phyloP scores from a whole-genome alignment of 2,888 invertebrate genomes.

The Drosophila paramelanica region DNA sequence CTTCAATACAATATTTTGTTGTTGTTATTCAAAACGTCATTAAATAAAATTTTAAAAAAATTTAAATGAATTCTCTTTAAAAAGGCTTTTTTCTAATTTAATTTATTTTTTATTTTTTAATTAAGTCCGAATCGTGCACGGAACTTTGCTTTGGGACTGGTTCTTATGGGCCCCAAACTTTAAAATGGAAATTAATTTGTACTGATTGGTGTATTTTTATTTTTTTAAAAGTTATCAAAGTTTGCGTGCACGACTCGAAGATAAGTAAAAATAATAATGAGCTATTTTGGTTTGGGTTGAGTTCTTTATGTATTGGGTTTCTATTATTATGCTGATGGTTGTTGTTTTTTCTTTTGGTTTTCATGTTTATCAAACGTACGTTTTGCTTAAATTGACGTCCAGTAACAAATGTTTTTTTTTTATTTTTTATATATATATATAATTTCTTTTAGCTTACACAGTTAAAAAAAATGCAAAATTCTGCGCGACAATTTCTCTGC shows the following conservation, averaged over 20 bases:
- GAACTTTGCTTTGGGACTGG: slow-evolving; percentile 30
- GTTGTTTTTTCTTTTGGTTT: slow-evolving; percentile 30
- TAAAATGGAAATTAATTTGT: slow-evolving; percentile 78
- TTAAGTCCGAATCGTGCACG: slow-evolving; percentile 48
- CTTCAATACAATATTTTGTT: slow-evolving; percentile 60
- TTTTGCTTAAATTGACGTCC: slow-evolving; percentile 61
- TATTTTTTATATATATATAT: slow-evolving; percentile 30
- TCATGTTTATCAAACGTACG: slow-evolving; percentile 48
- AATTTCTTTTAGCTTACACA: slow-evolving; percentile 57
- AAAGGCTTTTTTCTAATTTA: slow-evolving; percentile 19
- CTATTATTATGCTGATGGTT: slow-evolving; percentile 1
- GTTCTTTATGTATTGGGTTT: slow-evolving; percentile 16
- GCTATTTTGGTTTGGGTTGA: slow-evolving; percentile 38
- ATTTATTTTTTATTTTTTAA: slow-evolving; percentile 31
- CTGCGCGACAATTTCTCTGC: slow-evolving; percentile 69
- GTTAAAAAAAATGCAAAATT: slow-evolving; percentile 84
- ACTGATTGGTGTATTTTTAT: slow-evolving; percentile 68
- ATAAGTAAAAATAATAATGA: slow-evolving; percentile 42
- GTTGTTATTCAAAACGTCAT: slow-evolving; percentile 43
- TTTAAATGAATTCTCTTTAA: slow-evolving; percentile 20
- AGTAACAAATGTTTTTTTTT: slow-evolving; percentile 66
- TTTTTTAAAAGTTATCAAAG: slow-evolving; percentile 53
- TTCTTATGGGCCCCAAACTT: slow-evolving; percentile 53
- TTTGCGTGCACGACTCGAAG: slow-evolving; percentile 42
- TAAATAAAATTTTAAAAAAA: slow-evolving; percentile 23